These are phyloP conservation scores for Neomicropteryx cornuta DNA, from an alignment of 1,140 invertebrate genomes.

Conservation along the genomic window DNA sequence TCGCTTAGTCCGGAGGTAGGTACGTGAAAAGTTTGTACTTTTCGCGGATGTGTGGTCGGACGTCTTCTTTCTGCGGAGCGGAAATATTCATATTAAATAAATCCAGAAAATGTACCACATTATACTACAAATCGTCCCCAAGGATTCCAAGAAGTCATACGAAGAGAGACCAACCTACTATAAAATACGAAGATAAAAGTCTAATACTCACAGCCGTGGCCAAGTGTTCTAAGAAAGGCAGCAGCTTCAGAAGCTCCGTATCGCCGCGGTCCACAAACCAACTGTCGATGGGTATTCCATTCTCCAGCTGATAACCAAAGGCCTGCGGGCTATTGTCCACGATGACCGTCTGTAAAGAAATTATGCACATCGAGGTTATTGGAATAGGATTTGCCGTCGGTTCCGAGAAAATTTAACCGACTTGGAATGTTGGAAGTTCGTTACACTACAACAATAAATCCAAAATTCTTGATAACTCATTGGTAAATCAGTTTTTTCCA, in stretches of 20 bases:
- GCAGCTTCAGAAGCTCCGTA: slow-evolving; percentile 80
- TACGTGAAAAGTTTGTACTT: slow-evolving; percentile 83
- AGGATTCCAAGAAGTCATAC: background rate
- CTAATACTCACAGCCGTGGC: slow-evolving; percentile 52
- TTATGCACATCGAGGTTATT: no score
- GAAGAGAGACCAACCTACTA: background rate
- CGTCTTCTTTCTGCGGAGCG: slow-evolving; percentile 74
- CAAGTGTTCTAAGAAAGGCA: slow-evolving; percentile 88
- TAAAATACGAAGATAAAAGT: background rate
- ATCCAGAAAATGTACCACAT: no score
- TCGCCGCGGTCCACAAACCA: slow-evolving; percentile 93
- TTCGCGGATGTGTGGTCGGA: slow-evolving; percentile 79
- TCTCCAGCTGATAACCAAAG: slow-evolving; percentile 66
- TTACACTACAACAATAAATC: no score
- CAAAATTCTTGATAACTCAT: no score
- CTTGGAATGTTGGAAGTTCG: no score
- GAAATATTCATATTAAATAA: slow-evolving; percentile 14
- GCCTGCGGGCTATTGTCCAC: slow-evolving; percentile 44
- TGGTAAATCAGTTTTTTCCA: no score
- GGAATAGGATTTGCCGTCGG: no score
- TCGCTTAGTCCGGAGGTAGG: slow-evolving; percentile 78
- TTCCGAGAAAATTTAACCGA: no score
- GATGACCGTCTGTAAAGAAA: slow-evolving; percentile 33
- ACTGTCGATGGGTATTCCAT: slow-evolving; percentile 95
- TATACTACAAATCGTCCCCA: background rate